These are phyloP conservation scores for Horisme vitalbata DNA, from an alignment of 2,888 invertebrate species.

Conservation along the genomic window DNA sequence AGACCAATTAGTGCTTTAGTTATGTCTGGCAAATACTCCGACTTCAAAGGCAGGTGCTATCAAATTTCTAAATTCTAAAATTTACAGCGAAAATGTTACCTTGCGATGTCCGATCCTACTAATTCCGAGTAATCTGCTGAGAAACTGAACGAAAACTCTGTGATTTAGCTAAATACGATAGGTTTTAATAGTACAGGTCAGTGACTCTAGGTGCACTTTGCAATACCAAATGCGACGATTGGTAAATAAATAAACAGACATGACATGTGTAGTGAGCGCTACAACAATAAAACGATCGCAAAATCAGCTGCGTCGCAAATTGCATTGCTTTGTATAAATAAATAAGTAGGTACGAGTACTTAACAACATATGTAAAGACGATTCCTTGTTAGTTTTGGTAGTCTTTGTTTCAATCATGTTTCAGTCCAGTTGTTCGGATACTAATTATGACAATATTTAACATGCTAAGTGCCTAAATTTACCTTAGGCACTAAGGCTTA, in stretches of 20 bases:
- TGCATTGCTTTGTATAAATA: conserved; percentile 26
- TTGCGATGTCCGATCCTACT: not conserved
- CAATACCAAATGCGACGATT: conserved; percentile 32
- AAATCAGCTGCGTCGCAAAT: conserved; percentile 35
- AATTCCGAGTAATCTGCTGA: conserved; percentile 20
- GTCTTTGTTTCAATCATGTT: too few relatives aligned
- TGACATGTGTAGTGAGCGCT: conserved; percentile 29
- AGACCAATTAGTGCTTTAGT: conserved; percentile 30
- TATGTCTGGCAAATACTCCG: conserved; percentile 28
- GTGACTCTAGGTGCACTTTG: conserved; percentile 26
- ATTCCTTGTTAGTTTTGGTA: too few relatives aligned
- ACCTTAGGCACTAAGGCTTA: too few relatives aligned
- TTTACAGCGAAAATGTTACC: conserved; percentile 5
- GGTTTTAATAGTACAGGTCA: conserved; percentile 44
- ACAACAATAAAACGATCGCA: conserved; percentile 34
- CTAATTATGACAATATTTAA: too few relatives aligned
- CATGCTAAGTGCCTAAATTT: too few relatives aligned
- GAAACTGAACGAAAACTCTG: conserved; percentile 36
- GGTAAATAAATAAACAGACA: conserved; percentile 33
- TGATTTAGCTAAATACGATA: conserved; percentile 36
- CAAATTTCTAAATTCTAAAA: conserved; percentile 13
- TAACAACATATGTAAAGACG: not conserved
- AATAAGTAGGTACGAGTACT: not conserved
- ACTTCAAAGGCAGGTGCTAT: conserved; percentile 24
- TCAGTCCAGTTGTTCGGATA: too few relatives aligned